Conservation (phyloP, 2,797 vertebrate species). For the Coendou prehensilis region DNA sequence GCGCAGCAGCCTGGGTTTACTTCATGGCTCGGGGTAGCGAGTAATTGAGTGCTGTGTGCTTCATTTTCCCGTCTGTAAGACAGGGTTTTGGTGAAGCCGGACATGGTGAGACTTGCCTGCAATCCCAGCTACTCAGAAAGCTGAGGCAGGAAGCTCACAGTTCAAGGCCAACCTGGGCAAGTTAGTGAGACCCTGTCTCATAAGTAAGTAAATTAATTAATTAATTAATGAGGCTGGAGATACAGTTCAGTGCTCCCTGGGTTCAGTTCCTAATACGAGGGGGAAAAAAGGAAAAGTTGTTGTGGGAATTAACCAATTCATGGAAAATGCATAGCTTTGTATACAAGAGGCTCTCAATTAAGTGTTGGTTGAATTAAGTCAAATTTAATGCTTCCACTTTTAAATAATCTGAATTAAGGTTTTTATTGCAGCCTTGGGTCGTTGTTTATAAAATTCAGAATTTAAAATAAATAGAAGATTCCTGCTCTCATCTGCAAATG, state of each 20-base stretch:
- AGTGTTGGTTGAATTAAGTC: slow-evolving; percentile 6
- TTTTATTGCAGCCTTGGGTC: neutral
- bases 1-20: neutral
- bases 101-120: neutral
- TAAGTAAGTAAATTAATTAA: neutral
- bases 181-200: neutral
- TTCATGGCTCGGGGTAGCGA: neutral
- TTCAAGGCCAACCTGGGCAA: neutral
- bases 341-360: neutral
- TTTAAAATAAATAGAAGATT: slow-evolving; percentile 28
- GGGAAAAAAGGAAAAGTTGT: neutral
- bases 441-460: neutral
- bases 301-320: neutral
- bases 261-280: neutral
- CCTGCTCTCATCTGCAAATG: neutral
- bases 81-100: neutral
- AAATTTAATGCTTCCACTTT: slow-evolving; percentile 2
- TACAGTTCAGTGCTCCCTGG: neutral
- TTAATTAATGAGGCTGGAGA: neutral
- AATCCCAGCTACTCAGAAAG: neutral
- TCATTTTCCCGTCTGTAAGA: neutral
- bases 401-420: neutral
- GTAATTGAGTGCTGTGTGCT: neutral
- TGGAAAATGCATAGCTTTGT: neutral
- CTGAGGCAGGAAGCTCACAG: neutral